phyloP scores from a whole-genome alignment of 2,797 vertebrate species.

The Cryptoblepharus egeriae region DNA sequence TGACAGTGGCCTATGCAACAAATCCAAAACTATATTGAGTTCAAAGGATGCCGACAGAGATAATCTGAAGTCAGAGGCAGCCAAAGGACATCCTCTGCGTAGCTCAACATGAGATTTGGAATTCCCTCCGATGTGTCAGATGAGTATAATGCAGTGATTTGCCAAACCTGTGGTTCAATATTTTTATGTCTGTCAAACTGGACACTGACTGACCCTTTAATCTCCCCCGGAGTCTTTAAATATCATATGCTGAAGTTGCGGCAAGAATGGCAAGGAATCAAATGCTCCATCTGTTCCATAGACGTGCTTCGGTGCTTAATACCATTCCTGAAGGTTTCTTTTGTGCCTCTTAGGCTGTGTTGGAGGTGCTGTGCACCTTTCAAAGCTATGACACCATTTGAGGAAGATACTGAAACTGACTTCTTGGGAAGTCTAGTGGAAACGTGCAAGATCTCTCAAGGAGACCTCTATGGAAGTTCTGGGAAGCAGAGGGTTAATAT shows the following conservation, averaged over 20 bases:
- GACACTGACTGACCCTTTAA: conserved; percentile 11
- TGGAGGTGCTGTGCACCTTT: too few relatives aligned
- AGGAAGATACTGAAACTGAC: too few relatives aligned
- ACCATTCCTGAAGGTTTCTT: too few relatives aligned
- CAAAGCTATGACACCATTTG: too few relatives aligned
- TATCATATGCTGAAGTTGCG: conserved; percentile 1
- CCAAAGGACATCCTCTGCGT: background rate
- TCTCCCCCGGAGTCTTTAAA: background rate
- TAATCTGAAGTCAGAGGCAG: background rate
- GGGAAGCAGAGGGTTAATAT: too few relatives aligned
- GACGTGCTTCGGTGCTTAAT: too few relatives aligned
- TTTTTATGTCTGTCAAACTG: conserved; percentile 7
- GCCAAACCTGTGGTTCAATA: background rate
- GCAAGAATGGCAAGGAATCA: too few relatives aligned
- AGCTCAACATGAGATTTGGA: background rate
- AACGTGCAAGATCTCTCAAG: too few relatives aligned
- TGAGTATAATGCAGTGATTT: background rate
- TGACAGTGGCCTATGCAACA: background rate
- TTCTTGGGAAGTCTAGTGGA: too few relatives aligned
- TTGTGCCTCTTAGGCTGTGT: too few relatives aligned
- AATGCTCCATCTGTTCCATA: too few relatives aligned
- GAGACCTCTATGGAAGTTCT: too few relatives aligned
- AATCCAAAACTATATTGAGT: background rate
- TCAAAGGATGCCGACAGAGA: conserved; percentile 15
- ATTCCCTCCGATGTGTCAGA: background rate